phyloP scores from a whole-genome alignment of 1,140 invertebrate species.

The Drosophila elegans region DNA sequence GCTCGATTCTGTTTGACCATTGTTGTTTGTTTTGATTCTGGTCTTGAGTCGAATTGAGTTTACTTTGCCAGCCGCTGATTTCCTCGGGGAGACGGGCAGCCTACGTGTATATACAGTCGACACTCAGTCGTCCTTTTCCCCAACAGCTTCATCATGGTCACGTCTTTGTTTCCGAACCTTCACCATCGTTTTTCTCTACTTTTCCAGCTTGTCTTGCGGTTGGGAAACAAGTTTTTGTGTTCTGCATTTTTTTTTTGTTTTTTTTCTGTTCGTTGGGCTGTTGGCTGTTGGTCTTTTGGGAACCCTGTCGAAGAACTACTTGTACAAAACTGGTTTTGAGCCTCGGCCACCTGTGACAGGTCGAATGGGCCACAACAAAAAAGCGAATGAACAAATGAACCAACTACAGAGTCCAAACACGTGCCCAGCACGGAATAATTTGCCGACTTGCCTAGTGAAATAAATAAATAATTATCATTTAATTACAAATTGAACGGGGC shows the following conservation, averaged over 20 bases:
- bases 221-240: constrained; percentile 52
- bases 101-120: not conserved
- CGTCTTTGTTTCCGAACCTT: constrained; percentile 28
- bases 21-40: constrained; percentile 77
- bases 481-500: constrained; percentile 71
- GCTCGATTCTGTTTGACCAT: constrained; percentile 50
- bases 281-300: constrained; percentile 41
- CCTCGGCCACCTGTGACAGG: constrained; percentile 63
- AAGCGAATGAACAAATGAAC: constrained; percentile 16
- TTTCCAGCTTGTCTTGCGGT: constrained; percentile 35
- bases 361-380: constrained; percentile 16
- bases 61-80: constrained; percentile 62
- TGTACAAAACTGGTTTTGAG: constrained; percentile 44
- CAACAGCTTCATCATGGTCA: constrained; percentile 64
- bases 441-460: constrained; percentile 28
- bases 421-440: constrained; percentile 48
- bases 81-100: constrained; percentile 58
- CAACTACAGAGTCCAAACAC: constrained; percentile 40
- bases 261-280: constrained; percentile 5
- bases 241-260: constrained; percentile 12
- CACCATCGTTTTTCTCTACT: constrained; percentile 22
- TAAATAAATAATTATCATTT: constrained; percentile 71
- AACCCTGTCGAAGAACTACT: constrained; percentile 46
- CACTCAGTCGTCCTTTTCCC: constrained; percentile 51
- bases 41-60: constrained; percentile 48